Percentiles rank a stretch among this genome's conserved stretches.
phyloP scores from a whole-genome alignment of 2,888 invertebrate genomes.

The Heteromurus nitidus region DNA sequence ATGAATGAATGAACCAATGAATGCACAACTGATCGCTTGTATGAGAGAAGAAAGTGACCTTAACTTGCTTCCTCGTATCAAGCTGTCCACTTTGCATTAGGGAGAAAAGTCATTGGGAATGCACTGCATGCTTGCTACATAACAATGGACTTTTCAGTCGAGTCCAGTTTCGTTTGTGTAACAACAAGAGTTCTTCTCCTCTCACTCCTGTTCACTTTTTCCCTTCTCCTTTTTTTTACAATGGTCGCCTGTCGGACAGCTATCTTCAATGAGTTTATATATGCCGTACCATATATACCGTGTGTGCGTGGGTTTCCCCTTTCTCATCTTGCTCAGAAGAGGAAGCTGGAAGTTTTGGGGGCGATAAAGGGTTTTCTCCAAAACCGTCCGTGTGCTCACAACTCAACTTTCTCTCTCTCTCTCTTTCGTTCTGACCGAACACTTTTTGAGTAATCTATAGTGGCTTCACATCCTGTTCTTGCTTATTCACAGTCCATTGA shows the following conservation, averaged over 20 bases:
- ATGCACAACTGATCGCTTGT: slow-evolving; percentile 53
- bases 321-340: slow-evolving; percentile 18
- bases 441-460: slow-evolving; percentile 73
- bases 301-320: no score
- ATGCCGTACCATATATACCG: no score
- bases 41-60: slow-evolving; percentile 52
- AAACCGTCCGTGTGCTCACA: slow-evolving; percentile 9
- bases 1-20: slow-evolving; percentile 43
- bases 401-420: slow-evolving; percentile 65
- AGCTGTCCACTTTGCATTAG: slow-evolving; percentile 35
- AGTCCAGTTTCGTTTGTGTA: background rate
- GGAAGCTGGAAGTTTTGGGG: slow-evolving; percentile 53
- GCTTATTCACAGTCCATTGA: slow-evolving; percentile 72
- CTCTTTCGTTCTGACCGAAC: slow-evolving; percentile 69
- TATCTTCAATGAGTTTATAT: slow-evolving; percentile 15
- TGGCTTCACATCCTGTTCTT: slow-evolving; percentile 72
- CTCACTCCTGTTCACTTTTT: background rate
- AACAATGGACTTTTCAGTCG: slow-evolving; percentile 51
- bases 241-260: slow-evolving; percentile 36
- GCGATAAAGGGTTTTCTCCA: slow-evolving; percentile 70
- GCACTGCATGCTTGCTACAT: slow-evolving; percentile 59
- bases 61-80: slow-evolving; percentile 36
- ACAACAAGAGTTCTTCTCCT: background rate
- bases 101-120: slow-evolving; percentile 54
- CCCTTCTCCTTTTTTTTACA: slow-evolving; percentile 27